These are phyloP conservation scores for Petrocephalus schoutedeni DNA, from an alignment of 2,797 vertebrate species.

Conservation along the genomic window DNA sequence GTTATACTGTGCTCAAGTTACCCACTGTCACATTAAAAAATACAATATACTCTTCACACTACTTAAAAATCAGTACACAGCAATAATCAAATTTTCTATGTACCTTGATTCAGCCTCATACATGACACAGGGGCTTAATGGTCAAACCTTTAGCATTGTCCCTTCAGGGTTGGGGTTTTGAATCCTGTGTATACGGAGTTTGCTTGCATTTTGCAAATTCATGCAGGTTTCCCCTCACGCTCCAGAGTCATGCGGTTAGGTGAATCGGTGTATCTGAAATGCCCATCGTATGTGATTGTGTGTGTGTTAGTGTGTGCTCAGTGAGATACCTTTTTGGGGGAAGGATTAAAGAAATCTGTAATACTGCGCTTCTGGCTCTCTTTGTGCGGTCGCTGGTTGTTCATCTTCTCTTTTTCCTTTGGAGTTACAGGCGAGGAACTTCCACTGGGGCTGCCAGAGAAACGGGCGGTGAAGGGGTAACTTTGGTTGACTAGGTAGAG, in stretches of 20 bases:
- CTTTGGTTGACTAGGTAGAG: slow-evolving; percentile 62
- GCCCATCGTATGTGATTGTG: not conserved
- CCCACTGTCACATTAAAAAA: not conserved
- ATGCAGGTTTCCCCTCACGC: no score
- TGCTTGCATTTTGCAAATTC: no score
- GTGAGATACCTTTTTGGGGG: slow-evolving; percentile 57
- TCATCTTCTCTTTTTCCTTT: slow-evolving; percentile 37
- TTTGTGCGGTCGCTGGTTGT: not conserved
- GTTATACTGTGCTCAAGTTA: not conserved
- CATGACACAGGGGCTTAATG: no score
- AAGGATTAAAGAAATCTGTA: slow-evolving; percentile 58
- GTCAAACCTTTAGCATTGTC: no score
- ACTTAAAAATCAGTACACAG: not conserved
- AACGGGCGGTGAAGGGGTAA: slow-evolving; percentile 58
- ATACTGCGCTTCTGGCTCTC: slow-evolving; percentile 54
- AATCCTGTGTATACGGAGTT: no score
- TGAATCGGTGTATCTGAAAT: not conserved
- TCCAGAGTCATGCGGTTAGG: not conserved
- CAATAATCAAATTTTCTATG: not conserved
- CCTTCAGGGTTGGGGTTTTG: no score
- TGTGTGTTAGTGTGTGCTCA: not conserved
- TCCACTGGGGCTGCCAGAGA: slow-evolving; percentile 40
- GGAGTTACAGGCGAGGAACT: slow-evolving; percentile 12
- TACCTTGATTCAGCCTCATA: no score
- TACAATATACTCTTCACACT: not conserved